Conservation (phyloP, 1,140 invertebrate species). For the Periplaneta americana region DNA sequence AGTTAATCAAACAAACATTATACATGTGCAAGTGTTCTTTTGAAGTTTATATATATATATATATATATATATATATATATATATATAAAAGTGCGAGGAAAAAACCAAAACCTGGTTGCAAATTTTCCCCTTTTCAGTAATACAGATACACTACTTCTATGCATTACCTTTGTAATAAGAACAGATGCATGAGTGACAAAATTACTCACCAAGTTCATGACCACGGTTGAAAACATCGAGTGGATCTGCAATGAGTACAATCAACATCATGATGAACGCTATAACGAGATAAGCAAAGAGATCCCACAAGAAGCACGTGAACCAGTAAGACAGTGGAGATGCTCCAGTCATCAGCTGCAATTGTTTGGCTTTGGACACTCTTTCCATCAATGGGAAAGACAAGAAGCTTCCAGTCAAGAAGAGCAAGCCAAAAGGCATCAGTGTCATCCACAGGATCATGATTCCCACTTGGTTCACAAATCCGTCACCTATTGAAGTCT, state of each 20-base stretch:
- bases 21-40: no score
- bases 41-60: no score
- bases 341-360: conserved; percentile 64
- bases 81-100: no score
- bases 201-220: conserved; percentile 2
- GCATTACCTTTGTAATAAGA: not conserved
- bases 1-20: no score
- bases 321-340: conserved; percentile 50
- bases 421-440: conserved; percentile 6
- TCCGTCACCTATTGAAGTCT: not conserved
- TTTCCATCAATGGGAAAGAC: conserved; percentile 44
- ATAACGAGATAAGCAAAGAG: conserved; percentile 29
- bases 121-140: no score
- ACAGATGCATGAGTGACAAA: not conserved
- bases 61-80: no score
- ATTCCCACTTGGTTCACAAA: not conserved
- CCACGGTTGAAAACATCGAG: not conserved
- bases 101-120: no score
- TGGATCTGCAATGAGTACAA: not conserved
- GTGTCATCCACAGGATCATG: not conserved
- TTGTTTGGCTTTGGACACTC: conserved; percentile 51
- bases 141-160: not conserved
- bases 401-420: conserved; percentile 31
- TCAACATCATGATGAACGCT: conserved; percentile 28
- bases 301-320: conserved; percentile 54